Conservation (phyloP, 2,888 invertebrate genomes). For the Monochamus alternatus region DNA sequence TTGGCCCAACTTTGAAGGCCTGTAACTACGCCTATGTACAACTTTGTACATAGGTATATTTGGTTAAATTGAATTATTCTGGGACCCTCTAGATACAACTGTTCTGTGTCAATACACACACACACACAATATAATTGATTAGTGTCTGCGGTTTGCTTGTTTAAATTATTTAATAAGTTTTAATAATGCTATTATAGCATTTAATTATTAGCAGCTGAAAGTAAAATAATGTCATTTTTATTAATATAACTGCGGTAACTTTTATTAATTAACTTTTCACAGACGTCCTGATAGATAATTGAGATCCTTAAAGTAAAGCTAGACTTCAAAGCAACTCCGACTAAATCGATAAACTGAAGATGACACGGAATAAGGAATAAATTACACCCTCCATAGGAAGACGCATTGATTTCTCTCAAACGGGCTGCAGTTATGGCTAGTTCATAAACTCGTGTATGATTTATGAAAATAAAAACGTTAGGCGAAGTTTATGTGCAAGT, state of each 20-base stretch:
- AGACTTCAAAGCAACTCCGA: neutral
- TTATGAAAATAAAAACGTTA: constrained; percentile 23
- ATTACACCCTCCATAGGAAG: neutral
- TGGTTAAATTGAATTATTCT: too few relatives aligned
- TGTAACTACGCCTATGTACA: too few relatives aligned
- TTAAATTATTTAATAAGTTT: too few relatives aligned
- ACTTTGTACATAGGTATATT: too few relatives aligned
- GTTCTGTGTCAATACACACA: too few relatives aligned
- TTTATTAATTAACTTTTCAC: neutral
- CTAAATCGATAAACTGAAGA: constrained; percentile 7
- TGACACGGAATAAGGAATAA: constrained; percentile 5
- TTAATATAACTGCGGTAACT: neutral
- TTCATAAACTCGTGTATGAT: constrained; percentile 1
- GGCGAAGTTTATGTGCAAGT: constrained; percentile 19
- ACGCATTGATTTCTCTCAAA: neutral
- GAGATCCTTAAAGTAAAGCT: neutral
- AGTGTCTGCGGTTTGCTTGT: too few relatives aligned
- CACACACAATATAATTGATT: too few relatives aligned
- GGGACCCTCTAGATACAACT: too few relatives aligned
- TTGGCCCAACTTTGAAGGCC: too few relatives aligned
- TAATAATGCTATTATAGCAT: too few relatives aligned
- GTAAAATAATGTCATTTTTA: neutral
- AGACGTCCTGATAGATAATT: neutral
- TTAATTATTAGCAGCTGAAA: neutral
- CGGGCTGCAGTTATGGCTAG: neutral